Conservation (phyloP, 2,113 vertebrate species). For the Platichthys flesus region DNA sequence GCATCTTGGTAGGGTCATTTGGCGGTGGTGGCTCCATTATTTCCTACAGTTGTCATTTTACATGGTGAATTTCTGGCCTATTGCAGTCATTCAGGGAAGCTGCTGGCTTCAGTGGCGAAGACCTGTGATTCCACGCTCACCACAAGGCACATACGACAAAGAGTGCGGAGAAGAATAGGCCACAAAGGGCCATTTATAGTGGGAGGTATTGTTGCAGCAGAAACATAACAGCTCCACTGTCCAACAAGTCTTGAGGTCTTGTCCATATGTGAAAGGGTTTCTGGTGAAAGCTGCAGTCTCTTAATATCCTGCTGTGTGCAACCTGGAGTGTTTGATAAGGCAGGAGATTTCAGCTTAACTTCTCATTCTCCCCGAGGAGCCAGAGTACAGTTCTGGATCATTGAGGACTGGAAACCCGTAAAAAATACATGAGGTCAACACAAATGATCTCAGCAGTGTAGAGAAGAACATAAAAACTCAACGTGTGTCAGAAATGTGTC, state of each 20-base stretch:
- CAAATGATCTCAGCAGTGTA: constrained; percentile 58
- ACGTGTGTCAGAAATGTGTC: constrained; percentile 11
- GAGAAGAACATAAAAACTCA: constrained; percentile 34
- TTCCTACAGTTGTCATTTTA: constrained; percentile 62
- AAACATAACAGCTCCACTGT: constrained; percentile 62
- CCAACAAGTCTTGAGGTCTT: constrained; percentile 60
- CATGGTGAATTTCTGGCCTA: constrained; percentile 65
- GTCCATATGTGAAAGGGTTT: constrained; percentile 50
- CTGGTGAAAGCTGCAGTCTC: constrained; percentile 44
- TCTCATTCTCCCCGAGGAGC: constrained; percentile 64
- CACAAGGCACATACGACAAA: constrained; percentile 67
- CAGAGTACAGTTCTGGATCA: constrained; percentile 73
- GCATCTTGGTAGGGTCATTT: constrained; percentile 67
- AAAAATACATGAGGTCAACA: constrained; percentile 63
- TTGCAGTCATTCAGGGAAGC: constrained; percentile 58
- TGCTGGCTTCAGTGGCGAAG: constrained; percentile 55
- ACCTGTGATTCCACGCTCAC: constrained; percentile 63
- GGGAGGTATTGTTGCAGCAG: constrained; percentile 62
- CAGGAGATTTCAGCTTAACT: constrained; percentile 62
- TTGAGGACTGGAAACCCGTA: constrained; percentile 61
- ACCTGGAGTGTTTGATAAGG: constrained; percentile 63
- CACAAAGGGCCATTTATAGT: constrained; percentile 72
- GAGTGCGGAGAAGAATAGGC: constrained; percentile 56
- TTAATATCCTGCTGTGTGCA: constrained; percentile 61
- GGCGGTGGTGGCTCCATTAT: constrained; percentile 63